Evolutionary conservation across 2,113 vertebrate species (phyloP), one percentile per base, ranked within the genome.

Genomic region (Ceyx cyanopectus): DNA sequence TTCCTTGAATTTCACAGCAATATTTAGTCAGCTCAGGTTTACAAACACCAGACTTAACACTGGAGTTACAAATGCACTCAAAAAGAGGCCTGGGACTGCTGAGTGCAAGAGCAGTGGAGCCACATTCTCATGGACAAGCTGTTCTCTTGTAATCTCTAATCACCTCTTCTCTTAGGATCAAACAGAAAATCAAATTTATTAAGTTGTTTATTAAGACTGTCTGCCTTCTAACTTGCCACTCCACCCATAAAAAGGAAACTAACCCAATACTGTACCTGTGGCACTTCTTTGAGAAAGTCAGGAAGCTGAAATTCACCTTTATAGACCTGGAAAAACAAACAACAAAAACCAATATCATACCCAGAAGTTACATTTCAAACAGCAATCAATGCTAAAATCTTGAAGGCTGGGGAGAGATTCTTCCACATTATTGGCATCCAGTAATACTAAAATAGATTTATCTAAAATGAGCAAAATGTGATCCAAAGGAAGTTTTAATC

Each of bases 231-330:
- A 30, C 19, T 65, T 70, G 45, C 56, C 8, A 2, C 63, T 58
- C 79, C 18, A 32, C 19, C 32, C 3, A 1, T 23, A 69, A 41
- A 83, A 88, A 94, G 34, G 68, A 61, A 53, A 84, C 21, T 3
- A 80, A 67, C 48, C 40, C 76, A 74, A 84, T 92, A 97, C 96
- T 92, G 94, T 99, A 99, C 99, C 99, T 99, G 98, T 97, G 98
- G 98, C 94, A 98, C 98, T 95, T 99, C 99, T 98, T 98, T 99
- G 90, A 99, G 99, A 96, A 99, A 99, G 95, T 99, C 99, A 89
- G 99, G 99, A 66, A 99, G 98, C 94, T 99, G 99, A 98, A 99
- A 99, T 98, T 99, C 99, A 97, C 99, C 99, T 98, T 99, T 99
- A 97, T 98, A 99, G 89, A 99, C 99, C 99, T 99, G 96, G 92